Evolutionary conservation across 2,797 vertebrate genomes (phyloP), one percentile per base, ranked within the genome.

Genomic region (Denticeps clupeoides): DNA sequence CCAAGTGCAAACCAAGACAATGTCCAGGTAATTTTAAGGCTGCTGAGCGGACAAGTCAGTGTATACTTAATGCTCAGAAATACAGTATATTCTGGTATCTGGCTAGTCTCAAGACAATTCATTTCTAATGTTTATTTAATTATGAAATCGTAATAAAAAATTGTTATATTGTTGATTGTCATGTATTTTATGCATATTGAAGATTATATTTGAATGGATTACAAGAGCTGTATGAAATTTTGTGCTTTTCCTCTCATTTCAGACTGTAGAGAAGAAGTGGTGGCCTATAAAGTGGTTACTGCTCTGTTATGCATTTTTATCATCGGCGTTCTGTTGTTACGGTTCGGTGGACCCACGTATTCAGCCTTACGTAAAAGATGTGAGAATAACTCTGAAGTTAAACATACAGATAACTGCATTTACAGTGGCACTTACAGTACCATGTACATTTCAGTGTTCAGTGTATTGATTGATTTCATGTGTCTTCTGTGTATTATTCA

Each of bases 321-420:
- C 21, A 25, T 78, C 47, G 1, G 56, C 9, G 35, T 74, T 3
- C 2, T 82, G 3, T 41, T 82, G 24, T 32, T 71, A 27, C 62
- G 59, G 40, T 83, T 74, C 51, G 58, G 56, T 40, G 68, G 9
- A 41, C 76, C 77, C 1, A 65, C 64, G 0, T 47, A 77, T 38
- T 62, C 41, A 43, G 71, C 69, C 31, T 37, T 82, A 45, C 68
- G 68, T 55, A 82, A 68, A 55, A 75, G 73, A 75, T 1, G 80
- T 83, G 51, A 78, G 80, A 64, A 35, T 11, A 10, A 3, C 9
- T 10, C 16, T 16, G 8, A 35, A 35, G n/a, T n/a, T n/a, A 31
- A 21, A 21, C 18, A 38, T 11, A 38, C 18, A 21, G 16, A 37
- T 13, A 19, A 1, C 8, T 37, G 33, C n/a, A n/a, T n/a, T 9